Evolutionary conservation across 2,113 vertebrate species (phyloP), one percentile per base, ranked within the genome.

Genomic region (Epinephelus lanceolatus): DNA sequence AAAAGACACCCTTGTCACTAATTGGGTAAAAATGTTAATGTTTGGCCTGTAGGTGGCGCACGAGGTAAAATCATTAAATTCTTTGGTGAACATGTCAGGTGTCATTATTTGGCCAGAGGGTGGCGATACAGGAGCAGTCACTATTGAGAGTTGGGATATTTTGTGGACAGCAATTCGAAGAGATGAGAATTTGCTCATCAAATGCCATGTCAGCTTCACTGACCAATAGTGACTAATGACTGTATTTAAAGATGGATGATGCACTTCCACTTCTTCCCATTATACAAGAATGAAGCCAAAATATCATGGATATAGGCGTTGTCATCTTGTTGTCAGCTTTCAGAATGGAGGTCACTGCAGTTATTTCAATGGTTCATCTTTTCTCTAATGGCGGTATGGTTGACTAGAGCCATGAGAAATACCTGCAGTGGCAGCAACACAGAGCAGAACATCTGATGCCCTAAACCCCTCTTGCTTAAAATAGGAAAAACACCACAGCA

Each of bases 321-420:
- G 33, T 1, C 33, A 37, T 37, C 33, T 37, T 37, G n/a, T n/a
- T n/a, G n/a, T n/a, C n/a, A 76, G 82, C 82, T 86, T 68, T 76
- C 45, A 80, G 63, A 74, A 76, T 78, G 56, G 86, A 88, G 87
- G 85, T 86, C 75, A 87, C 7, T 9, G 76, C 80, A 45, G 61
- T 82, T 88, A 65, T 83, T 89, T 80, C 52, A 86, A 56, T 74
- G 69, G 81, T 52, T 83, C 61, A 79, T 88, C 68, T 74, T 89
- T 80, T 85, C 83, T 78, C 45, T 88, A 86, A 91, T 89, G 87
- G 80, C 19, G 6, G 27, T 53, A 82, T 76, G 89, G 82, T 76
- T 87, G 88, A 83, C 59, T 80, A 59, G 62, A 82, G 67, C 40
- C 68, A 49, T 79, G 86, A 89, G 61, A 53, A 56, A 85, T 78